Evolutionary conservation across 1,140 invertebrate species (phyloP).

Genomic region (Drosophila yakuba): DNA sequence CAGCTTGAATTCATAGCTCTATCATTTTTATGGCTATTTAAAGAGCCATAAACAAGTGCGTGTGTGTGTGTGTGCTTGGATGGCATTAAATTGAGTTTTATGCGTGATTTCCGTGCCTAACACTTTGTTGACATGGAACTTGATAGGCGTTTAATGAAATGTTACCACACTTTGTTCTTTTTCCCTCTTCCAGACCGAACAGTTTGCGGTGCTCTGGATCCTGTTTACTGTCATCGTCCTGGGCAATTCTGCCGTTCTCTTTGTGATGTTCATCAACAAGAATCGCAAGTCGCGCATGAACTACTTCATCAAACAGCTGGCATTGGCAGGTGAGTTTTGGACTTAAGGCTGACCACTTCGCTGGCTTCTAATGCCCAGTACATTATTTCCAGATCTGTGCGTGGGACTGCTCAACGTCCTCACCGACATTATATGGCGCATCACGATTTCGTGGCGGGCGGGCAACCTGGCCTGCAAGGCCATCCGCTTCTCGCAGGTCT

Average conservation of each 20-base stretch:
- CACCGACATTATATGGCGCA: constrained; percentile 94
- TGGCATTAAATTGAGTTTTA: constrained; percentile 76
- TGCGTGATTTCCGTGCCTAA: constrained; percentile 76
- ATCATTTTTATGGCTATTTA: constrained; percentile 80
- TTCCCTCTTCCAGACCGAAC: constrained; percentile 90
- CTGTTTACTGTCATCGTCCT: constrained; percentile 94
- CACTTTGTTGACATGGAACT: constrained; percentile 75
- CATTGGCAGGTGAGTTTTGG: constrained; percentile 91
- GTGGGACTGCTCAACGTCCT: constrained; percentile 94
- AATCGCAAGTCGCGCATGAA: constrained; percentile 96
- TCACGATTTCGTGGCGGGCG: constrained; percentile 93
- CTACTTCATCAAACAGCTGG: constrained; percentile 97
- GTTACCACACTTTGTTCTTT: constrained; percentile 34
- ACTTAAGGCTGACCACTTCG: neutral
- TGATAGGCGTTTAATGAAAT: constrained; percentile 63
- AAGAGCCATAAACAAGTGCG: constrained; percentile 60
- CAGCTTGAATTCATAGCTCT: constrained; percentile 49
- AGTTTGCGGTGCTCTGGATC: constrained; percentile 95
- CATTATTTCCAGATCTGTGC: constrained; percentile 89
- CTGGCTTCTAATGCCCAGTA: neutral
- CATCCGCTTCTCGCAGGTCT: constrained; percentile 92
- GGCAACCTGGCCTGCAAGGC: constrained; percentile 95
- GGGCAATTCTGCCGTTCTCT: constrained; percentile 94
- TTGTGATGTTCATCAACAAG: constrained; percentile 93
- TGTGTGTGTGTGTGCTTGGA: constrained; percentile 17